Evolutionary conservation across 1,140 invertebrate species (phyloP).

Genomic region (Dysdera silvatica): DNA sequence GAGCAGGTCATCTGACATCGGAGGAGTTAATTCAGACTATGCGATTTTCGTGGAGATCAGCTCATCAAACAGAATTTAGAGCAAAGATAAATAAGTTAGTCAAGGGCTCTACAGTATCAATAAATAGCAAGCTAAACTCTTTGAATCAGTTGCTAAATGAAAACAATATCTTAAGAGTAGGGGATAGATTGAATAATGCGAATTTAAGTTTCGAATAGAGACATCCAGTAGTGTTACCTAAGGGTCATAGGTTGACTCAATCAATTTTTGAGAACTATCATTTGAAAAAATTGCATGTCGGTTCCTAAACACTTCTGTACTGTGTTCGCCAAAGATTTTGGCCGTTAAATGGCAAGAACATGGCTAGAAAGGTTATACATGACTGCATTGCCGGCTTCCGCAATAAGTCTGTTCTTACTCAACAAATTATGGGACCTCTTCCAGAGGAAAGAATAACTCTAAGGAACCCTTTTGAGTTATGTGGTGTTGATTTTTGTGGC

Average conservation of each 20-base stretch:
- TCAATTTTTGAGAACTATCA: not conserved
- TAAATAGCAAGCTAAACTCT: not conserved
- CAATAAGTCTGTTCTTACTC: not conserved
- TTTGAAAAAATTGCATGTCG: constrained; percentile 4
- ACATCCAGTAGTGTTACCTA: constrained; percentile 1
- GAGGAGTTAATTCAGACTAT: too few relatives aligned
- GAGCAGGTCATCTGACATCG: too few relatives aligned
- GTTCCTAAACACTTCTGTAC: not conserved
- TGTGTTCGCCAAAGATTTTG: constrained; percentile 10
- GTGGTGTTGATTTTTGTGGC: constrained; percentile 5
- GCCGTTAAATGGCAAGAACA: constrained; percentile 2
- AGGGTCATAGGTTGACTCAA: not conserved
- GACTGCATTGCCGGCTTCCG: not conserved
- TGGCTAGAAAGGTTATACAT: not conserved
- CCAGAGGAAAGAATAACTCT: not conserved
- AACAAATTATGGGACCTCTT: constrained; percentile 3
- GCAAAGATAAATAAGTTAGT: not conserved
- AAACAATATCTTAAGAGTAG: constrained; percentile 35
- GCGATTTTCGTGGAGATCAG: too few relatives aligned
- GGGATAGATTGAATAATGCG: not conserved
- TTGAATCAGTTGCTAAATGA: constrained; percentile 40
- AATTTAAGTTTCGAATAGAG: not conserved
- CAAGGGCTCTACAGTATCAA: not conserved
- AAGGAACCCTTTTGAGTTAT: not conserved
- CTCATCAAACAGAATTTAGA: too few relatives aligned